phyloP scores from a whole-genome alignment of 2,113 vertebrate genomes.

The Oryzias woworae region DNA sequence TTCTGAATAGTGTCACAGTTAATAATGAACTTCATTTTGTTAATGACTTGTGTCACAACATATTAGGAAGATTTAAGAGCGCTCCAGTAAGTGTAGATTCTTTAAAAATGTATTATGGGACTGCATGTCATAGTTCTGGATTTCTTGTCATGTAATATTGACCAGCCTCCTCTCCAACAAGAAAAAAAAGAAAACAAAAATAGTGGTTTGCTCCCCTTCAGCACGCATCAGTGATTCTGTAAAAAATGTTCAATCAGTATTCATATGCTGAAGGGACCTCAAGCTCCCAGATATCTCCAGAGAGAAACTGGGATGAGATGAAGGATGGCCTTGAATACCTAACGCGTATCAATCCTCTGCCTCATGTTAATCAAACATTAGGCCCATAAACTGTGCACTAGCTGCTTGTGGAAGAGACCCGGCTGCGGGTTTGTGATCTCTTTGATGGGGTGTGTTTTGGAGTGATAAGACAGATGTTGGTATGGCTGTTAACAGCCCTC shows the following conservation, averaged over 20 bases:
- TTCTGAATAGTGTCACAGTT: no score
- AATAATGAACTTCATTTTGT: no score
- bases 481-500: slow-evolving; percentile 61
- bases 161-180: slow-evolving; percentile 20
- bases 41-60: no score
- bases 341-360: slow-evolving; percentile 60
- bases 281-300: slow-evolving; percentile 59
- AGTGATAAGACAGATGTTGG: slow-evolving; percentile 74
- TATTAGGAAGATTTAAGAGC: no score
- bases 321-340: slow-evolving; percentile 67
- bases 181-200: slow-evolving; percentile 15
- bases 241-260: slow-evolving; percentile 75
- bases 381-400: slow-evolving; percentile 61
- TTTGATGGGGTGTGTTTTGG: slow-evolving; percentile 70
- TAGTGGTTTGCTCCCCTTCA: slow-evolving; percentile 41
- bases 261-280: slow-evolving; percentile 67
- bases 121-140: no score
- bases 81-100: no score
- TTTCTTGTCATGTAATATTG: slow-evolving; percentile 26
- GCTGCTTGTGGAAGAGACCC: slow-evolving; percentile 49
- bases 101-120: no score
- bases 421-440: slow-evolving; percentile 63
- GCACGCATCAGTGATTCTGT: slow-evolving; percentile 54
- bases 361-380: slow-evolving; percentile 69
- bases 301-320: slow-evolving; percentile 61